A percentile compares a stretch with the other conserved stretches of the same genome.
Conservation (phyloP, 92 coral and sea anemone species). For the Hydrozoanthus gracilis region DNA sequence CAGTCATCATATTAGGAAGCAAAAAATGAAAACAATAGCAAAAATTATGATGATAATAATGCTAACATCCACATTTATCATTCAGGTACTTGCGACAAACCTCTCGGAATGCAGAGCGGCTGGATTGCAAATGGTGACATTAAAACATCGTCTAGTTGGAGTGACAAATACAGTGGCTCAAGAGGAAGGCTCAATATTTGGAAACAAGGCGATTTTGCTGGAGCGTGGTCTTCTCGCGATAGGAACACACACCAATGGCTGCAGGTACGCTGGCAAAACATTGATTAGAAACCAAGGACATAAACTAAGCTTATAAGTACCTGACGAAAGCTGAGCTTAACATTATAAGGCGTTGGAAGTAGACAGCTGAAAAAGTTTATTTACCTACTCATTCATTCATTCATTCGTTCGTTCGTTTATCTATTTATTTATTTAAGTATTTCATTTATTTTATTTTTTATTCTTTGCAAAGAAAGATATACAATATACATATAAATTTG, state of each 20-base stretch:
- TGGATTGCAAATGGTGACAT: conserved; percentile 27
- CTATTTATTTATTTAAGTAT: too few relatives aligned
- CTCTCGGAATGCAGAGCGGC: conserved; percentile 38
- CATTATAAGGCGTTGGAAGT: too few relatives aligned
- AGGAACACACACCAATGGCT: conserved; percentile 48
- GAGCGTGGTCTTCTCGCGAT: conserved; percentile 16
- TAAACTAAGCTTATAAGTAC: not conserved
- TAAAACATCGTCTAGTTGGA: conserved; percentile 7
- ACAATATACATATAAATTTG: too few relatives aligned
- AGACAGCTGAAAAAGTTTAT: too few relatives aligned
- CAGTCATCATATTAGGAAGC: too few relatives aligned
- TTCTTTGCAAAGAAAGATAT: too few relatives aligned
- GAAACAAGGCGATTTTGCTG: conserved; percentile 17
- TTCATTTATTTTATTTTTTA: too few relatives aligned
- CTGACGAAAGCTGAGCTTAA: not conserved
- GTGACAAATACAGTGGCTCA: not conserved
- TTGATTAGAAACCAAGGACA: not conserved
- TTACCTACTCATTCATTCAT: too few relatives aligned
- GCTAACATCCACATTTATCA: not conserved
- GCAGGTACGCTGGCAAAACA: not conserved
- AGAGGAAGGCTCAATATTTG: conserved; percentile 21
- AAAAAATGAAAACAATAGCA: not conserved
- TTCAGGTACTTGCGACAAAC: conserved; percentile 27
- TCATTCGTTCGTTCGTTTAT: too few relatives aligned
- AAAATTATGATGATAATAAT: not conserved